Percentiles rank a stretch among this genome's conserved stretches.
phyloP scores from a whole-genome alignment of 2,888 invertebrate species.

The Rhyacophila evoluta region DNA sequence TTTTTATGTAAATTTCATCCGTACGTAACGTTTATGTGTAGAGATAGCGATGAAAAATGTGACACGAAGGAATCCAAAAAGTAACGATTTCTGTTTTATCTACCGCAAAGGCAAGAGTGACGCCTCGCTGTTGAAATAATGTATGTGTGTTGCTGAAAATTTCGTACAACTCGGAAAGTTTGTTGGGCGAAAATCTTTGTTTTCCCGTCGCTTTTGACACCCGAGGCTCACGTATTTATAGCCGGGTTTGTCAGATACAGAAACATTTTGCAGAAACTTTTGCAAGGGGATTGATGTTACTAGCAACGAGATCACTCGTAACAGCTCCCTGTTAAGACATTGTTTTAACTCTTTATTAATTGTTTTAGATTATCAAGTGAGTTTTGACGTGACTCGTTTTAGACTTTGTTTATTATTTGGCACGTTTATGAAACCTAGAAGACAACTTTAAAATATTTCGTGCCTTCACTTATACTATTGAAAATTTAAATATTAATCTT shows the following conservation, averaged over 20 bases:
- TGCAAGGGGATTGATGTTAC: background rate
- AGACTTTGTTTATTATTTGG: background rate
- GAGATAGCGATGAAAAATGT: constrained; percentile 40
- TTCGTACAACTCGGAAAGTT: constrained; percentile 26
- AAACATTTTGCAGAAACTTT: background rate
- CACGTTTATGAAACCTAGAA: background rate
- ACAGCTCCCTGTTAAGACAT: background rate
- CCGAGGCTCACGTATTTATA: constrained; percentile 20
- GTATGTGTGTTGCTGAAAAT: constrained; percentile 30
- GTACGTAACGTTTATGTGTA: background rate
- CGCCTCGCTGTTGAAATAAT: constrained; percentile 36
- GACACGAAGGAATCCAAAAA: constrained; percentile 38
- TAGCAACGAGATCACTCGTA: background rate
- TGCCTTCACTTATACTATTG: no score
- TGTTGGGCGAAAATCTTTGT: constrained; percentile 23
- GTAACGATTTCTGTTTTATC: constrained; percentile 45
- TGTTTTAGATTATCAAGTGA: constrained; percentile 2
- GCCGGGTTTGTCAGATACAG: constrained; percentile 10
- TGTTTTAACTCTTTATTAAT: constrained; percentile 12
- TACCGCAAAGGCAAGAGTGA: constrained; percentile 31
- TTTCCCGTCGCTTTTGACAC: constrained; percentile 11
- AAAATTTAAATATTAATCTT: no score
- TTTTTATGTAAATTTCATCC: background rate
- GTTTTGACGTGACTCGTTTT: background rate
- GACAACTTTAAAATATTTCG: background rate